These are phyloP conservation scores for Alosa alosa DNA, from an alignment of 2,113 vertebrate genomes.

Conservation along the genomic window DNA sequence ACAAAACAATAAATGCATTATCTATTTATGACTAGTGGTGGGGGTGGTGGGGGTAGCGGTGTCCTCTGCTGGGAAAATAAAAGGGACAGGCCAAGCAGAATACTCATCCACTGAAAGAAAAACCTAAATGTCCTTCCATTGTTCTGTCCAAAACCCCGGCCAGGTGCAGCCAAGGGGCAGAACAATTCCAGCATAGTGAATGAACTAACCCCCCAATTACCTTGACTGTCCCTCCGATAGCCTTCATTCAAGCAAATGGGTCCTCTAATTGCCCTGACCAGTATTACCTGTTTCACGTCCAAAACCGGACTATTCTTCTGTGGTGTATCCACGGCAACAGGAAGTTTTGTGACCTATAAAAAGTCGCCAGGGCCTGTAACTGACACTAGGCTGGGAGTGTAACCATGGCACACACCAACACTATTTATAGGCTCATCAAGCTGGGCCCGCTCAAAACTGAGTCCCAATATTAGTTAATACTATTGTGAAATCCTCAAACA, in stretches of 20 bases:
- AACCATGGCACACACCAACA: constrained; percentile 60
- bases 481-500: background rate
- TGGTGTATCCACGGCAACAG: constrained; percentile 69
- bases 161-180: constrained; percentile 59
- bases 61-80: background rate
- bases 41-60: background rate
- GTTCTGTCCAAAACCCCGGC: constrained; percentile 43
- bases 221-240: constrained; percentile 54
- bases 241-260: constrained; percentile 60
- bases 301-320: constrained; percentile 58
- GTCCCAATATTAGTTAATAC: constrained; percentile 10
- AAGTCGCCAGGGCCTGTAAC: constrained; percentile 67
- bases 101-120: constrained; percentile 40
- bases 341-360: constrained; percentile 73
- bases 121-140: constrained; percentile 55
- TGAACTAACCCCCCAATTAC: constrained; percentile 64
- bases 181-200: constrained; percentile 57
- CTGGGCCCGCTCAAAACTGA: constrained; percentile 35
- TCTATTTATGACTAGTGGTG: background rate
- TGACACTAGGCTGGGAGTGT: constrained; percentile 58
- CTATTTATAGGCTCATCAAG: constrained; percentile 66
- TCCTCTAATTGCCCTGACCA: constrained; percentile 63
- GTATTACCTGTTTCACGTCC: constrained; percentile 68
- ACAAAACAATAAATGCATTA: constrained; percentile 10
- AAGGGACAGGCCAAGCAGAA: constrained; percentile 19